Conservation (phyloP, 1,140 invertebrate genomes). For the Triops longicaudatus region DNA sequence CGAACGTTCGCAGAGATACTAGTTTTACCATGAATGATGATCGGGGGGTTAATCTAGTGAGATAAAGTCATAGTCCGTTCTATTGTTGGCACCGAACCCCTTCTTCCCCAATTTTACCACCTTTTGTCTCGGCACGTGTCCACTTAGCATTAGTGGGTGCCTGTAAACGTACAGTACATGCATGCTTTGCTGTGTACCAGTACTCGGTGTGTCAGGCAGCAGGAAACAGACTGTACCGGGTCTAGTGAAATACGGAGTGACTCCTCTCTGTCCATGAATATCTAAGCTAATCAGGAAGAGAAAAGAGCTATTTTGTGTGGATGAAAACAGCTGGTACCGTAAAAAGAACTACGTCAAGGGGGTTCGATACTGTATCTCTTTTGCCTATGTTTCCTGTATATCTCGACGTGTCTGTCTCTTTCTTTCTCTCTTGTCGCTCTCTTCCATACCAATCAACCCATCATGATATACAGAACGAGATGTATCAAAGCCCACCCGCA, state of each 20-base stretch:
- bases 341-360: background rate
- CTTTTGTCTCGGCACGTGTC: constrained; percentile 10
- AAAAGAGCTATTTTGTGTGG: background rate
- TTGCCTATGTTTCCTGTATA: background rate
- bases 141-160: background rate
- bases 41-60: background rate
- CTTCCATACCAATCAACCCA: background rate
- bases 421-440: background rate
- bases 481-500: background rate
- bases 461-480: background rate
- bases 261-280: background rate
- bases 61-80: background rate
- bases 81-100: background rate
- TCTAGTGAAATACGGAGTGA: background rate
- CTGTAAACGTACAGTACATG: background rate
- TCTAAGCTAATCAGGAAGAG: background rate
- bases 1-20: background rate
- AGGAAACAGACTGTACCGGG: background rate
- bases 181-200: background rate
- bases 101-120: background rate
- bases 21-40: background rate
- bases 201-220: background rate
- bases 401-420: background rate
- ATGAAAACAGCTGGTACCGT: background rate
- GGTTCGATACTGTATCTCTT: background rate